Base-by-base conservation (phyloP, 1,140 invertebrate species). In the Drosophila bocki region DNA sequence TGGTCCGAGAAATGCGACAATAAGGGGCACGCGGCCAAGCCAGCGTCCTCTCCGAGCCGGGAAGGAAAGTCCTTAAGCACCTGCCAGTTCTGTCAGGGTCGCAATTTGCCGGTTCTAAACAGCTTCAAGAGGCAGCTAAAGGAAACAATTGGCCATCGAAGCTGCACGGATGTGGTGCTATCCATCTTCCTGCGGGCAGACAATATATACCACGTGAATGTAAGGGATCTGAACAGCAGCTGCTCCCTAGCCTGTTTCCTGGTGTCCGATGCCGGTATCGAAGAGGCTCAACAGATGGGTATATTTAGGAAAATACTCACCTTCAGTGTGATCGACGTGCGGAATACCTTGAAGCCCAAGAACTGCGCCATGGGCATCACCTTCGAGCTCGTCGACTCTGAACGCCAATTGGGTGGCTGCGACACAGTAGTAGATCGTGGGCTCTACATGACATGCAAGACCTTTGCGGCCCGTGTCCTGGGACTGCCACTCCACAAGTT, bases 161-260 rank as follows among this genome's bases (percentile, higher is more conserved):
- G n/a, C 2, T 42, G 45, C 5, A 39, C 45, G 0, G 72, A 92
- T 15, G 37, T 88, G 6, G 48, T 81, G 0, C 33, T 92, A 2
- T 74, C 83, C 0, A 48, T 92, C 7, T 51, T 91, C 0, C 45
- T 92, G 17, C 71, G 87, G 8, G 58, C 76, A 4, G 87, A 91
- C 39, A 88, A 92, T 62, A 7, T 92, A 0, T 92, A 91, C 44
- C 91, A 92, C 29, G 71, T 92, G 8, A 88, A 88, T 44, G 42
- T 91, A 0, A 39, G 69, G 11, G 71, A 78, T 13, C 12, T 80
- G 6, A 39, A 33, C 3, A 62, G 44, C 0, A 72, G 67, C 6
- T 8, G 12, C 1, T 75, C 80, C 0, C 54, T 92, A 1, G 91
- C 78, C 17, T 92, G 91, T 1, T 42, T 87, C 32, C 70, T 92